Evolutionary conservation across 2,888 invertebrate genomes (phyloP).

Genomic region (Sepioteuthis lessoniana): DNA sequence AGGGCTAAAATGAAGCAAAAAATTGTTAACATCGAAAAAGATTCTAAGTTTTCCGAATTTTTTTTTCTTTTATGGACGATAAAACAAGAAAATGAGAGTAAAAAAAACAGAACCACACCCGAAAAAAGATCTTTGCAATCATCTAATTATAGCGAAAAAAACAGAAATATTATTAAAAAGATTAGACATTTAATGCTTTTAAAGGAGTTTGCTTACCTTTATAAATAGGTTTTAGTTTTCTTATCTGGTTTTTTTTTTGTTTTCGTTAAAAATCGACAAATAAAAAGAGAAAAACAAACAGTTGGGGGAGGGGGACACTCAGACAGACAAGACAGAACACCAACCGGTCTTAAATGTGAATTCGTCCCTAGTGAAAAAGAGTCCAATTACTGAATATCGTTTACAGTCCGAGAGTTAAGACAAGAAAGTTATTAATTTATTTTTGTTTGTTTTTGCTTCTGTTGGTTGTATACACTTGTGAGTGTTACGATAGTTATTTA

Average conservation of each 20-base stretch:
- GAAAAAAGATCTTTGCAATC: background rate
- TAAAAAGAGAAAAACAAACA: background rate
- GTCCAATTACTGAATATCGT: background rate
- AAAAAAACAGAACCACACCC: background rate
- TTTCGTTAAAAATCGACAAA: constrained; percentile 33
- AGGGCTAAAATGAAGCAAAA: no score
- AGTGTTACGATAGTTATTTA: no score
- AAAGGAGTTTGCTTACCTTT: background rate
- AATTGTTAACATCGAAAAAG: no score
- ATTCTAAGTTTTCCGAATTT: no score
- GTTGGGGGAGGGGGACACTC: background rate
- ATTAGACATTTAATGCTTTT: background rate
- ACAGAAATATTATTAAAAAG: background rate
- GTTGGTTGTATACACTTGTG: no score
- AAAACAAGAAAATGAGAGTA: background rate
- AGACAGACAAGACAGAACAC: background rate
- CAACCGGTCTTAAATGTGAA: background rate
- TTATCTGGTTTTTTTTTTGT: background rate
- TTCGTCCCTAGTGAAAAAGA: background rate
- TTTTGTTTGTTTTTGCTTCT: no score
- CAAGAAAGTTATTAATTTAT: no score
- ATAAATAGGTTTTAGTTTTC: background rate
- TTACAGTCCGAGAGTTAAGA: no score
- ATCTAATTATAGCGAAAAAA: background rate
- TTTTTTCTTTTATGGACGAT: background rate